A percentile compares a stretch with the other conserved stretches of the same genome.
phyloP scores from a whole-genome alignment of 2,888 invertebrate species.

The Argynnis bischoffii region DNA sequence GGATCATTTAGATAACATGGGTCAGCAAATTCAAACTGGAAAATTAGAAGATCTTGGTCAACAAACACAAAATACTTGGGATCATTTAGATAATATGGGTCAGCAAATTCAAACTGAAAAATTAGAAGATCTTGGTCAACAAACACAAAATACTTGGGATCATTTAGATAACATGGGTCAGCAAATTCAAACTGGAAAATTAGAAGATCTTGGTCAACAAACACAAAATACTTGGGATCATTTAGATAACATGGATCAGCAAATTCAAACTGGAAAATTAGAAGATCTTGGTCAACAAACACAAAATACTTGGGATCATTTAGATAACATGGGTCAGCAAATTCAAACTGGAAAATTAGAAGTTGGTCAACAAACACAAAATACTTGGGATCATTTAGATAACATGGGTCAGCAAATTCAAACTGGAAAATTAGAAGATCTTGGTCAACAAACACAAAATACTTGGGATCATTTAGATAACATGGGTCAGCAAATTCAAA shows the following conservation, averaged over 20 bases:
- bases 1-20: conserved; percentile 33
- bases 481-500: conserved; percentile 33
- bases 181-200: conserved; percentile 33
- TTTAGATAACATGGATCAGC: too few relatives aligned
- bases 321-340: too few relatives aligned
- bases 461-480: conserved; percentile 37
- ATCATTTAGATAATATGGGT: too few relatives aligned
- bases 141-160: too few relatives aligned
- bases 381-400: conserved; percentile 39
- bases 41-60: conserved; percentile 46
- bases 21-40: conserved; percentile 44
- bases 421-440: conserved; percentile 36
- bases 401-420: conserved; percentile 44
- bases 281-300: conserved; percentile 44
- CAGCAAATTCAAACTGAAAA: too few relatives aligned
- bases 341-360: too few relatives aligned
- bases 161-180: too few relatives aligned
- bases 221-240: conserved; percentile 39
- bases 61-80: too few relatives aligned
- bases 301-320: conserved; percentile 37
- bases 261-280: neutral
- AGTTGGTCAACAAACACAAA: conserved; percentile 28
- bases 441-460: conserved; percentile 45
- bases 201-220: conserved; percentile 42
- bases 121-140: too few relatives aligned